Base-by-base conservation (phyloP, 2,113 vertebrate species). In the Acinonyx jubatus region DNA sequence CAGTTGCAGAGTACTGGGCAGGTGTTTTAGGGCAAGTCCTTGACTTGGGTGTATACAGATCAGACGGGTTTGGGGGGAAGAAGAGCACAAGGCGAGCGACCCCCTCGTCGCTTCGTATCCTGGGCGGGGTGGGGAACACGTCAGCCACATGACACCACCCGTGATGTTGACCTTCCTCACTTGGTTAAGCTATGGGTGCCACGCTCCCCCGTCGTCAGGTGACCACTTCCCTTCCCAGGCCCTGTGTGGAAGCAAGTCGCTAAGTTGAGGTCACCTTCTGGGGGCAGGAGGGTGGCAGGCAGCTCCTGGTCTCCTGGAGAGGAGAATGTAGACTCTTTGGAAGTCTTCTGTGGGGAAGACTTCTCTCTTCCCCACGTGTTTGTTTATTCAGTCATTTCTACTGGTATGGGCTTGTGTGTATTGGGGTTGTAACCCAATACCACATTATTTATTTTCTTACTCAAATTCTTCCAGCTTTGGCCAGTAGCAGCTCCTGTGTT, bases 151-250 rank as follows among this genome's bases (percentile, higher is more conserved):
- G 57, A 5, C 6, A 6, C 29, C 11, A 0, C 14, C 57, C 0
- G 0, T 1, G 12, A 48, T 8, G 4, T 1, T 15, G 61, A 27
- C 69, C 86, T 33, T 12, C 45, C 48, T 27, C 19, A 7, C 8
- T 5, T 19, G 11, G 10, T 6, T 7, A 1, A 57, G 10, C 38
- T 10, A 4, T 5, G 1, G 12, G 50, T 21, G 29, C 31, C 18
- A 1, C 66, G 50, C 16, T 36, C 36, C 55, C 38, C 25, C 1
- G 0, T 10, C 4, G 7, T 1, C 3, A 8, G 21, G 14, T 7
- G 5, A 12, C 57, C 2, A 0, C 63, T 11, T 69, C 38, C n/a
- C 27, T 3, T 3, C 3, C n/a, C 4, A 0, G 0, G 18, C 4
- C 48, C 12, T 33, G 45, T 3, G 2, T 1, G 5, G 55, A 38